These are phyloP conservation scores for Poeciliopsis gracilis DNA, from an alignment of 2,797 vertebrate genomes.

Conservation along the genomic window DNA sequence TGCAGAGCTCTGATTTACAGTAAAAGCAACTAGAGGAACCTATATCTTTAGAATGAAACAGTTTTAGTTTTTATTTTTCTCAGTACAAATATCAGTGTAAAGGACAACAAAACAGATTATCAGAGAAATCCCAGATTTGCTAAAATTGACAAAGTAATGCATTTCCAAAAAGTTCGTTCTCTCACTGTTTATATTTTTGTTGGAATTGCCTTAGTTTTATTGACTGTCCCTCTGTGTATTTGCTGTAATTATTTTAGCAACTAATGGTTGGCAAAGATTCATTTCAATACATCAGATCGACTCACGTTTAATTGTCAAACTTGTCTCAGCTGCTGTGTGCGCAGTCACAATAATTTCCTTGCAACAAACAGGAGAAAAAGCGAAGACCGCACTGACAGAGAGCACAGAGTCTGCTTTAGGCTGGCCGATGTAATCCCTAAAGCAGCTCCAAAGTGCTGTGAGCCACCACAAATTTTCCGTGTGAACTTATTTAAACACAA, in stretches of 20 bases:
- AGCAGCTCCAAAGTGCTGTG: constrained; percentile 65
- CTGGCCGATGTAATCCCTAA: constrained; percentile 76
- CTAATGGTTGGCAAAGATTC: constrained; percentile 29
- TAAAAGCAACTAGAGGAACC: background rate
- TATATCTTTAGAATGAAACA: background rate
- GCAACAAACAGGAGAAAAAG: constrained; percentile 29
- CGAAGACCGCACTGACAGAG: constrained; percentile 31
- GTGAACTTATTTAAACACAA: constrained; percentile 77
- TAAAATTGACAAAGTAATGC: background rate
- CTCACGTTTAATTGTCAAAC: constrained; percentile 49
- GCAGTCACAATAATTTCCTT: constrained; percentile 52
- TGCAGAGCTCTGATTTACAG: background rate
- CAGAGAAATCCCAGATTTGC: background rate
- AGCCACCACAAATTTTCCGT: constrained; percentile 70
- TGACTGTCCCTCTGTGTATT: constrained; percentile 24
- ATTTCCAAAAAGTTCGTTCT: background rate
- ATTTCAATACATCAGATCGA: constrained; percentile 52
- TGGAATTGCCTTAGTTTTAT: constrained; percentile 10
- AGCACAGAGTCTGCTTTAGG: constrained; percentile 50
- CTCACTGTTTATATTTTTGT: constrained; percentile 14
- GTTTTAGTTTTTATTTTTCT: background rate
- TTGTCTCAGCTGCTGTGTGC: constrained; percentile 59
- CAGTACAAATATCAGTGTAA: background rate
- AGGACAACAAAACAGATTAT: background rate
- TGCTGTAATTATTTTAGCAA: constrained; percentile 22